A percentile compares a stretch with the other conserved stretches of the same genome.
These are phyloP conservation scores for Agriotes lineatus DNA, from an alignment of 2,888 invertebrate species.

Conservation along the genomic window DNA sequence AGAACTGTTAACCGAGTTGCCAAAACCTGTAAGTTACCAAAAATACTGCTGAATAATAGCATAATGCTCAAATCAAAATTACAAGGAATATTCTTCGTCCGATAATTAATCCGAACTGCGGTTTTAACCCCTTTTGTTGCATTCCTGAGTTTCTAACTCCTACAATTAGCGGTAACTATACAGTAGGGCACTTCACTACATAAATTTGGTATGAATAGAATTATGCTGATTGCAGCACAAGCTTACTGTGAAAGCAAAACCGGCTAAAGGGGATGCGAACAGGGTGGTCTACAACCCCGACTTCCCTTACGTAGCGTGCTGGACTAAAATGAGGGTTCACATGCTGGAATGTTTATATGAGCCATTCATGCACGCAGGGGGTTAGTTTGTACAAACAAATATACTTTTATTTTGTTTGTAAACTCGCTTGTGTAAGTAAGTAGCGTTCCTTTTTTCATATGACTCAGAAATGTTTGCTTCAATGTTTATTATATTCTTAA, in stretches of 20 bases:
- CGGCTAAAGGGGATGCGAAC: constrained; percentile 27
- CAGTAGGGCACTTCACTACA: neutral
- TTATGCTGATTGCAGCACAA: constrained; percentile 26
- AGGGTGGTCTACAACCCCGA: constrained; percentile 35
- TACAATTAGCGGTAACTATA: neutral
- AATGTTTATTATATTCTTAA: too few relatives aligned
- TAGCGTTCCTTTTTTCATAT: constrained; percentile 7
- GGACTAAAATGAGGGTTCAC: constrained; percentile 41
- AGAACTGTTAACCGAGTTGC: too few relatives aligned
- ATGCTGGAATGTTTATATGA: constrained; percentile 47
- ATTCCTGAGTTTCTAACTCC: too few relatives aligned
- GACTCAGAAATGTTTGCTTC: constrained; percentile 17
- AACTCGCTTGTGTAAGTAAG: constrained; percentile 29
- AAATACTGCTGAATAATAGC: too few relatives aligned
- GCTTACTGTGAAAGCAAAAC: constrained; percentile 36
- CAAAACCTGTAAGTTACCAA: too few relatives aligned
- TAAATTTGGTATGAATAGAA: constrained; percentile 8
- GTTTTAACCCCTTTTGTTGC: too few relatives aligned
- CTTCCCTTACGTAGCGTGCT: constrained; percentile 32
- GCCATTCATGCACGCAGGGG: constrained; percentile 45
- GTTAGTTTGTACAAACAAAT: constrained; percentile 46
- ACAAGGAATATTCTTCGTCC: too few relatives aligned
- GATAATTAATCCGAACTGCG: too few relatives aligned
- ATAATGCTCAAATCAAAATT: too few relatives aligned
- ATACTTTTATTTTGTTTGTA: constrained; percentile 45